A percentile compares a stretch with the other conserved stretches of the same genome.
phyloP scores from a whole-genome alignment of 30 jellyfish, hydroid and myxozoan species.

The Turritopsis rubra region DNA sequence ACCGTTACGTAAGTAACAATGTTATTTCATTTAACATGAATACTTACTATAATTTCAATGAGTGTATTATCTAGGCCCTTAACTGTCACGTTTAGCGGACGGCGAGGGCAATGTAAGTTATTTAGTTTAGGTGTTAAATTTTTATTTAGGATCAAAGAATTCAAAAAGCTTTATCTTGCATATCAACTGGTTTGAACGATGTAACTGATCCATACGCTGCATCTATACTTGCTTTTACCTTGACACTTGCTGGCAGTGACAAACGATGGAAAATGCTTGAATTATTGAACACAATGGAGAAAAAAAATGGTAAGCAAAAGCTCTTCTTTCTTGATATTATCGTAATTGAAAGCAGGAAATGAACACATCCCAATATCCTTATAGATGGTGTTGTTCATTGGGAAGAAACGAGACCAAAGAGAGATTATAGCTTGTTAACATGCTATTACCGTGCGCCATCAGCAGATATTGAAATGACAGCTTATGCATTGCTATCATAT shows the following conservation, averaged over 20 bases:
- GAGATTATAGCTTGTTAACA: slow-evolving; percentile 18
- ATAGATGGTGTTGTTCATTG: slow-evolving; percentile 60
- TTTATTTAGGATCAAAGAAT: slow-evolving; percentile 16
- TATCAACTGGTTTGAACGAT: slow-evolving; percentile 23
- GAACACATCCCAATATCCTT: background rate
- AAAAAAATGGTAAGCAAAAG: slow-evolving; percentile 37
- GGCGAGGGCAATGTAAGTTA: no score
- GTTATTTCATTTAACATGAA: background rate
- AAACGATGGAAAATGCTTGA: slow-evolving; percentile 25
- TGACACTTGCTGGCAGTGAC: slow-evolving; percentile 31
- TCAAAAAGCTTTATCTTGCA: slow-evolving; percentile 38
- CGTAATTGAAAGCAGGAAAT: no score
- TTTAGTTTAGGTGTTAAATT: no score
- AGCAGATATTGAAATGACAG: slow-evolving; percentile 80
- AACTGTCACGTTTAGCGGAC: no score
- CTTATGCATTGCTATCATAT: slow-evolving; percentile 53
- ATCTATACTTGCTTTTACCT: slow-evolving; percentile 50
- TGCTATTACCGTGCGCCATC: slow-evolving; percentile 42
- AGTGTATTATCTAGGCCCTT: no score
- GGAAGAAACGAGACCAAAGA: slow-evolving; percentile 44
- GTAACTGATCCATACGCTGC: slow-evolving; percentile 54
- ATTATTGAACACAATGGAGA: slow-evolving; percentile 28
- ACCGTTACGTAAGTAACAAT: background rate
- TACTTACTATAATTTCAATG: no score
- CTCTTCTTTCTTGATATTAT: no score